phyloP scores from a whole-genome alignment of 2,888 invertebrate genomes.

The Odontothrips loti region DNA sequence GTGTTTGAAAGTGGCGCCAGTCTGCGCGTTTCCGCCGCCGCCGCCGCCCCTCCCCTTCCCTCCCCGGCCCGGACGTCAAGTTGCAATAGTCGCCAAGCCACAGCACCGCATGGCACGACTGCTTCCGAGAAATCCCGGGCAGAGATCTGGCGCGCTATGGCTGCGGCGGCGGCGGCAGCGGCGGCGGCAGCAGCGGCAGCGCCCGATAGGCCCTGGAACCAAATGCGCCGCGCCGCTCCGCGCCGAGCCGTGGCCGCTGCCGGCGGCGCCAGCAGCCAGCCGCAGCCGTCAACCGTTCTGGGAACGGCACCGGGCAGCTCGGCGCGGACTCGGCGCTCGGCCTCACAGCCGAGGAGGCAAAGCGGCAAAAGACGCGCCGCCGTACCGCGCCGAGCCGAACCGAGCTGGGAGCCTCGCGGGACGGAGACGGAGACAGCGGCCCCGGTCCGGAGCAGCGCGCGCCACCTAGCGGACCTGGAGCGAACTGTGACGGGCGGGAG shows the following conservation, averaged over 20 bases:
- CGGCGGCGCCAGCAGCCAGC: background rate
- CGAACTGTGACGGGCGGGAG: background rate
- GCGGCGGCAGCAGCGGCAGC: background rate
- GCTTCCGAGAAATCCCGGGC: too few relatives aligned
- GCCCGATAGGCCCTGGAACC: background rate
- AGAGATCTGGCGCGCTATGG: too few relatives aligned
- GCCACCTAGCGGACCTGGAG: background rate
- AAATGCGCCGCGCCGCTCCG: background rate
- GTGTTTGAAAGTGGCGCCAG: too few relatives aligned
- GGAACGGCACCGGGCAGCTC: background rate
- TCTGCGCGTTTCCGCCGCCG: background rate
- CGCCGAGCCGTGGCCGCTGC: background rate
- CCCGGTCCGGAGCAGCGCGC: background rate
- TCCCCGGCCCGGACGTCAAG: background rate
- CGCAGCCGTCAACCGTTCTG: background rate
- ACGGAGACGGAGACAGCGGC: too few relatives aligned
- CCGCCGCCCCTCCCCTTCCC: background rate
- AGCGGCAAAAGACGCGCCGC: too few relatives aligned
- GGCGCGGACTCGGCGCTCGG: too few relatives aligned
- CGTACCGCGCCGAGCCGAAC: too few relatives aligned
- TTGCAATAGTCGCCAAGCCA: too few relatives aligned
- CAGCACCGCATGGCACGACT: too few relatives aligned
- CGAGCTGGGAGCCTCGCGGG: too few relatives aligned
- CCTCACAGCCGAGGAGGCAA: too few relatives aligned
- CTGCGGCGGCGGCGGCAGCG: too few relatives aligned